Percentiles rank a stretch among this genome's conserved stretches.
Evolutionary conservation across 2,888 invertebrate genomes (phyloP).

Genomic region (Lasioglossum lativentre): DNA sequence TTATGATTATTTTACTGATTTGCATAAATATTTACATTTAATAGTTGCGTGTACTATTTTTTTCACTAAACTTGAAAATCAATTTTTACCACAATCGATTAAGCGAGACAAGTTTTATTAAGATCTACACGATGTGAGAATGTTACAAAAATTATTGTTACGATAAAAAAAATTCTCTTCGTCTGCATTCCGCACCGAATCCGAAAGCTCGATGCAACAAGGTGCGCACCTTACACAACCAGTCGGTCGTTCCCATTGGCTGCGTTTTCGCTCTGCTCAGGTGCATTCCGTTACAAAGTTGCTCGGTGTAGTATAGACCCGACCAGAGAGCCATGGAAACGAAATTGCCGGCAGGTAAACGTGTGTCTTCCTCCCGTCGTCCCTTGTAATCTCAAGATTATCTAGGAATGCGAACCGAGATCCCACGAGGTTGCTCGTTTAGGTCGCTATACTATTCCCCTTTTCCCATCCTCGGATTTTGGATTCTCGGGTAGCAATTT

Average conservation of each 20-base stretch:
- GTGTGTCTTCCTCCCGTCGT: not conserved
- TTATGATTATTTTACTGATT: no score
- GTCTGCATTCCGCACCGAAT: not conserved
- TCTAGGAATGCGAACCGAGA: not conserved
- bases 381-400: not conserved
- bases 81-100: not conserved
- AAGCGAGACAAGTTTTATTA: no score
- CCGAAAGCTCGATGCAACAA: slow-evolving; percentile 17
- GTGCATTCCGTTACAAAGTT: slow-evolving; percentile 33
- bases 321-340: not conserved
- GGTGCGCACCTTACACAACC: not conserved
- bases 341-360: not conserved
- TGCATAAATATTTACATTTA: no score
- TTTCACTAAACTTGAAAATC: no score
- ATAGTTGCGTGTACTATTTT: not conserved
- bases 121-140: no score
- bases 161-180: not conserved
- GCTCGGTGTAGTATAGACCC: not conserved
- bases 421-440: not conserved
- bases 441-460: not conserved
- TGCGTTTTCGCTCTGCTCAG: not conserved
- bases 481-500: not conserved
- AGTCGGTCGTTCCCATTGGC: slow-evolving; percentile 23
- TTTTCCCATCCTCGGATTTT: not conserved
- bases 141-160: no score